Percentiles rank a stretch among this genome's conserved stretches.
Conservation (phyloP, 2,888 invertebrate species). For the Aleiodes testaceus region DNA sequence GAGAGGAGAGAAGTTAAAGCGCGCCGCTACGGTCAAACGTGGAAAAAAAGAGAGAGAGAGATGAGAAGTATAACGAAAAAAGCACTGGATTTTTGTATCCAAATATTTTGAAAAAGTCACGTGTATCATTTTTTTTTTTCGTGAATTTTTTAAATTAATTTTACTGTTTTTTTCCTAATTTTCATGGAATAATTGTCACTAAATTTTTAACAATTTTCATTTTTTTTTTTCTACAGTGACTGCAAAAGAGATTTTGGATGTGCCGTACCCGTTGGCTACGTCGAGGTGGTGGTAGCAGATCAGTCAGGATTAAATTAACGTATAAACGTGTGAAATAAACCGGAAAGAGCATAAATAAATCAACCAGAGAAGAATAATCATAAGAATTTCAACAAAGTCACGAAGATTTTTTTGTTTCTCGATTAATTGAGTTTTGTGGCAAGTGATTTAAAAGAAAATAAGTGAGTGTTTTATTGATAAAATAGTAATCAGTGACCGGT, state of each 20-base stretch:
- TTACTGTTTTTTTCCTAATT: not conserved
- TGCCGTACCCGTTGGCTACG: constrained; percentile 14
- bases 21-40: constrained; percentile 34
- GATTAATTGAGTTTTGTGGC: constrained; percentile 33
- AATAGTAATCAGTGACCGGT: constrained; percentile 15
- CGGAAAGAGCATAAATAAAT: constrained; percentile 19
- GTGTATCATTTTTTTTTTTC: not conserved
- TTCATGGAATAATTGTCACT: not conserved
- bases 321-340: constrained; percentile 36
- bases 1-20: constrained; percentile 34
- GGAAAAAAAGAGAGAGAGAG: constrained; percentile 22
- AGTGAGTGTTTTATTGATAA: constrained; percentile 17
- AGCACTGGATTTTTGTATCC: not conserved
- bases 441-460: not conserved
- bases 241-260: constrained; percentile 37
- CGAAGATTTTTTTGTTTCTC: not conserved
- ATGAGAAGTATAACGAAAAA: not conserved
- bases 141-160: constrained; percentile 18
- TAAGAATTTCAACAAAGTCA: constrained; percentile 1
- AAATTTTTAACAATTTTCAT: constrained; percentile 37
- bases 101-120: not conserved
- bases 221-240: constrained; percentile 39
- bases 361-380: constrained; percentile 2
- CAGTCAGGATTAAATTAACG: constrained; percentile 16
- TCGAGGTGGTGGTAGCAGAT: constrained; percentile 31